A percentile compares a stretch with the other conserved stretches of the same genome.
Conservation (phyloP, 2,888 invertebrate species). For the Phaedon cochleariae region DNA sequence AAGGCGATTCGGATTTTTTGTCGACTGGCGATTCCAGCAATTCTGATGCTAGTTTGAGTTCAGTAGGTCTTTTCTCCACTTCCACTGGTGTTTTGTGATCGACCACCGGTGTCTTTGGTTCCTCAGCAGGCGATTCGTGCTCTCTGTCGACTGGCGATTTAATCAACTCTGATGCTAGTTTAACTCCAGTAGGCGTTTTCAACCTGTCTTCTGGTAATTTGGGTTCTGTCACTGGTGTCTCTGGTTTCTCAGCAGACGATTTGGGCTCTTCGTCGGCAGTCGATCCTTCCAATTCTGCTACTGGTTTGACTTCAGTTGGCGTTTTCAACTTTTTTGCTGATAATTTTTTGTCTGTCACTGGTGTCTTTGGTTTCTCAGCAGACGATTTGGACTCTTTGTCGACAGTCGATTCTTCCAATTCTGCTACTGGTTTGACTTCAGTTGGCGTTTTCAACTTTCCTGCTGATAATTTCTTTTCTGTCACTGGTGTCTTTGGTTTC, state of each 20-base stretch:
- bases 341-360: background rate
- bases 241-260: too few species aligned
- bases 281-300: background rate
- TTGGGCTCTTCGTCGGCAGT: background rate
- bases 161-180: background rate
- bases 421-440: background rate
- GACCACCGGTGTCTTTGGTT: background rate
- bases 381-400: conserved; percentile 4
- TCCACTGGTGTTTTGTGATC: too few species aligned
- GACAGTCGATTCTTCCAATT: background rate
- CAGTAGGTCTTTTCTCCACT: too few species aligned
- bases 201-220: too few species aligned
- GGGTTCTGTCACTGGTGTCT: too few species aligned
- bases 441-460: background rate
- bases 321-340: background rate
- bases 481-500: too few species aligned
- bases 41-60: too few species aligned
- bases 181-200: too few species aligned
- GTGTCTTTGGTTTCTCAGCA: background rate
- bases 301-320: background rate
- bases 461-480: too few species aligned
- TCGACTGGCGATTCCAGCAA: too few species aligned
- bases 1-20: too few species aligned
- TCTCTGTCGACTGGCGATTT: background rate
- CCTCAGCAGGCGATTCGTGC: background rate